phyloP scores from a whole-genome alignment of 2,113 vertebrate species.

The Nothoprocta perdicaria region DNA sequence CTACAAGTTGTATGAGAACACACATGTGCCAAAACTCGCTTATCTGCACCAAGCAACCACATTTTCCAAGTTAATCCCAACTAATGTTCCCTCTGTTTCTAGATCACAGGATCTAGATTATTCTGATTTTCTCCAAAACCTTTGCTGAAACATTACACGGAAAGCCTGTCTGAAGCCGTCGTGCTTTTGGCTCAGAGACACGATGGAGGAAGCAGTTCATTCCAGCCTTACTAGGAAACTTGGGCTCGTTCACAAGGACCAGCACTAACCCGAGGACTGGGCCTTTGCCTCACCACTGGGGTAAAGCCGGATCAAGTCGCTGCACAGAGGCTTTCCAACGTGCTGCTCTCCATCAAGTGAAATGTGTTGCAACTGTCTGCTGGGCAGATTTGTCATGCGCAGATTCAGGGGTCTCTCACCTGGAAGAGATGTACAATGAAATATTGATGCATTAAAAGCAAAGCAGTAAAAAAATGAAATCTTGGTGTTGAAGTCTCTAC shows the following conservation, averaged over 20 bases:
- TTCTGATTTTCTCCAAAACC: not conserved
- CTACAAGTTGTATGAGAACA: not conserved
- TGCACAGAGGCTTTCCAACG: conserved; percentile 85
- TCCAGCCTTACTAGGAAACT: not conserved
- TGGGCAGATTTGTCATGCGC: conserved; percentile 82
- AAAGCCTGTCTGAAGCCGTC: not conserved
- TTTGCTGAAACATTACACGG: not conserved
- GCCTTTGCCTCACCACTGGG: conserved; percentile 83
- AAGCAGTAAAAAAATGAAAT: not conserved
- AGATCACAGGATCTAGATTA: not conserved
- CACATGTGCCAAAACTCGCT: not conserved
- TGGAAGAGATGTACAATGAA: conserved; percentile 47
- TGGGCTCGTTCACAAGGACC: not conserved
- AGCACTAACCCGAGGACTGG: conserved; percentile 77
- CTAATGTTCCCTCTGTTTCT: not conserved
- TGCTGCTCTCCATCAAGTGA: conserved; percentile 78
- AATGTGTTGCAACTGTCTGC: conserved; percentile 80
- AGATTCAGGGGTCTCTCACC: conserved; percentile 91
- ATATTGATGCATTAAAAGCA: not conserved
- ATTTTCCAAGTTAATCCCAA: not conserved
- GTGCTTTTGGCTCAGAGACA: not conserved
- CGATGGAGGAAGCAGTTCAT: fast-evolving
- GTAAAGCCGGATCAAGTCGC: conserved; percentile 88
- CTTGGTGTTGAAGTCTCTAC: too few relatives aligned
- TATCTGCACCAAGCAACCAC: not conserved